Base-by-base conservation (phyloP, 2,888 invertebrate species). In the Acrocera orbiculus region DNA sequence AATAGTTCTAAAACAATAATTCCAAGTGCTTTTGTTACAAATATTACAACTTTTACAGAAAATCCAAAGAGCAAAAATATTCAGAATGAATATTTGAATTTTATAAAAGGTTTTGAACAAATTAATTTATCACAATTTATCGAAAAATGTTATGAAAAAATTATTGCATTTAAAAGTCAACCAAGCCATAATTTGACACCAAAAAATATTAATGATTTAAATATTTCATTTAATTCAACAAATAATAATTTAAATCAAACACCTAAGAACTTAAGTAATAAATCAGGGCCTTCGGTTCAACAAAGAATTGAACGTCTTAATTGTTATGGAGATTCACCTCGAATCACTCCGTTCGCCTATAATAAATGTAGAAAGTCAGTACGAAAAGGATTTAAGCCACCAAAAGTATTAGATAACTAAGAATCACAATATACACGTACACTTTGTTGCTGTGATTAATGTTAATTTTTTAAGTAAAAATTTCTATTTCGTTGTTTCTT, bases 1-100 rank as follows among this genome's bases (percentile, higher is more conserved):
- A 51, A 65, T 46, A 64, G 65, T 39, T 55, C 63, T 3, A 60
- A 61, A 34, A 61, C 57, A 41, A 61, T 53, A 42, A 64, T 76
- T 47, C 67, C 66, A 1, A 64, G 67, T 19, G 70, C 68, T 31
- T 61, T 71, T 36, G 75, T 67, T 2, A 72, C 71, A 4, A 76
- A 77, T 42, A 65, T 65, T 32, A 66, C 71, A 1, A 54, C 61
- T 40, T 70, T 78, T 42, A 70, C 75, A 0, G 64, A 64, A 47
- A 69, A 69, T 42, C 72, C 78, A 1, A 69, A 67, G 46, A 63
- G 65, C 41, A 50, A 51, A 31, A 57, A 61, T 42, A 54, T 72
- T 2, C 59, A 61, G 34, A 54, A 61, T 29, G 55, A 63, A 10
- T 44, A 70, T 6, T 57, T 65, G 1, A 51, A 54, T 16, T 54